phyloP scores from a whole-genome alignment of 1,140 invertebrate species.

The Berghia stephanieae region DNA sequence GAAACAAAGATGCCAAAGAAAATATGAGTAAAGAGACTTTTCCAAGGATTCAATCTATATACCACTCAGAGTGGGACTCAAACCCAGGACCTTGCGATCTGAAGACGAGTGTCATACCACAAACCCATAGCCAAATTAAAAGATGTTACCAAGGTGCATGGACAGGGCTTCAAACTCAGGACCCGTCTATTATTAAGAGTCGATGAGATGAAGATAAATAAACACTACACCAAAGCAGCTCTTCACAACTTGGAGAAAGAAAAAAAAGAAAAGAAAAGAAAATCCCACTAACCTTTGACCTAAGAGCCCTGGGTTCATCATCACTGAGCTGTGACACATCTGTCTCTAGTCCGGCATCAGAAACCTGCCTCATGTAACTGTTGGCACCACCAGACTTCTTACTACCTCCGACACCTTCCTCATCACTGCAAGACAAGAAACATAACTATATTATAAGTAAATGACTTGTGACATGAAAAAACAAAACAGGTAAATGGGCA shows the following conservation, averaged over 20 bases:
- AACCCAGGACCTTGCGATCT: too few species aligned
- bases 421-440: conserved; percentile 3
- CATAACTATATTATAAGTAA: not conserved
- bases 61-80: too few species aligned
- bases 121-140: too few species aligned
- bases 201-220: not conserved
- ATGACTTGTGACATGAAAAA: too few species aligned
- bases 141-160: too few species aligned
- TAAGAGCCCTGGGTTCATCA: conserved; percentile 27
- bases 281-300: conserved; percentile 26
- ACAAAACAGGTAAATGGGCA: too few species aligned
- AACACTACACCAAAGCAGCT: not conserved
- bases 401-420: conserved; percentile 12
- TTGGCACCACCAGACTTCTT: conserved; percentile 1
- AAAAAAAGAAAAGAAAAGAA: not conserved
- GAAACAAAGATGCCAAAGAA: too few species aligned
- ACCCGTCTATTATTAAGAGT: too few species aligned
- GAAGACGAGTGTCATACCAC: too few species aligned
- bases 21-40: too few species aligned
- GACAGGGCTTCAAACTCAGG: too few species aligned
- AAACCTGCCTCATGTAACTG: conserved; percentile 23
- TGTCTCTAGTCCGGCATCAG: conserved; percentile 35
- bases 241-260: not conserved
- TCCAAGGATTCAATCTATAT: too few species aligned
- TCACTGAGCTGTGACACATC: conserved; percentile 38